Base-by-base conservation (phyloP, 2,888 invertebrate genomes). In the Yponomeuta evonymella region DNA sequence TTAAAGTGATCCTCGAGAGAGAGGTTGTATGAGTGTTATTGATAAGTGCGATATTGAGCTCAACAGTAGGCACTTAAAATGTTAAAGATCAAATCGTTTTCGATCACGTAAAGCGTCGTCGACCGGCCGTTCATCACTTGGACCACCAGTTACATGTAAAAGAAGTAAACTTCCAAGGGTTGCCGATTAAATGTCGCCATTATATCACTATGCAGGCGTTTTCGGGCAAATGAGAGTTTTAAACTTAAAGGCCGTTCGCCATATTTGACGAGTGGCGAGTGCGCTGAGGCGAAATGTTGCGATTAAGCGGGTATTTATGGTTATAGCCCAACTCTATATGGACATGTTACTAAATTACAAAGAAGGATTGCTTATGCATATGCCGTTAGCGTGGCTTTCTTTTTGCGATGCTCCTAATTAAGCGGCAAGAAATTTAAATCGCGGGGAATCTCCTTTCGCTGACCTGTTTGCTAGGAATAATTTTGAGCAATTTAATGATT, bases 211-310 rank as follows among this genome's bases (percentile, higher is more conserved):
- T 69, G 70, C 69, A 72, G 73, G 74, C 70, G 73, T 74, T 75
- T 76, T 76, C 74, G 71, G 71, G 71, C 72, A 73, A 76, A 73
- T 75, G 73, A 73, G 73, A 73, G 73, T 74, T 74, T 43, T 74
- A 74, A 72, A 74, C 77, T 78, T 74, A 75, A 75, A 76, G 73
- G 75, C 73, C 73, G 36, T 11, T 68, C 36, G 65, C 75, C 77
- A 71, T 76, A 73, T 76, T 76, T 73, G 76, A 74, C 72, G 58
- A 48, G 51, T 63, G 15, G 63, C 65, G 71, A 69, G 67, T 51
- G 12, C 36, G 70, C 63, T 15, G 51, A 58, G 51, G 63, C 33
- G 33, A 73, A 73, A 71, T 69, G 70, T 71, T 51, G 62, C 70
- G 69, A 71, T 71, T 67, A 71, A 71, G 64, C 33, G 70, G 68